Evolutionary conservation across 2,113 vertebrate genomes (phyloP).

Genomic region (Pollimyrus isidori): DNA sequence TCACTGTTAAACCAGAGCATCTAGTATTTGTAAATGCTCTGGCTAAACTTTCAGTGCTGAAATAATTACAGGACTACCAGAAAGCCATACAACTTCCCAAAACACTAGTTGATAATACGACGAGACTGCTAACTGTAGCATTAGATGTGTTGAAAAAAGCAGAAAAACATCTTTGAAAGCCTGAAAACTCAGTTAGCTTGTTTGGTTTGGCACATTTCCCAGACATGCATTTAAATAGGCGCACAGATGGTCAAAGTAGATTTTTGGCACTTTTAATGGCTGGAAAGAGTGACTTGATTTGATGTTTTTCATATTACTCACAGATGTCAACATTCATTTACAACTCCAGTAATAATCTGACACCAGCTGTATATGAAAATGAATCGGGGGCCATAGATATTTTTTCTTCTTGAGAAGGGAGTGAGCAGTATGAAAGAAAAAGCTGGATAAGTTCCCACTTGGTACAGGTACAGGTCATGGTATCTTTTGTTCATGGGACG

Average conservation of each 20-base stretch:
- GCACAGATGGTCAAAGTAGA: constrained; percentile 19
- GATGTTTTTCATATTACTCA: constrained; percentile 20
- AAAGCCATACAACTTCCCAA: not conserved
- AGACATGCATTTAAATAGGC: constrained; percentile 19
- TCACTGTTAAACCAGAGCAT: not conserved
- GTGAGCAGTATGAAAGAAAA: not conserved
- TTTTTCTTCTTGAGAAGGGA: not conserved
- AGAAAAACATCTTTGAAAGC: constrained; percentile 17
- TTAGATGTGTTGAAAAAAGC: constrained; percentile 6
- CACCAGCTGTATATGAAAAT: not conserved
- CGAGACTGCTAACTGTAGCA: not conserved
- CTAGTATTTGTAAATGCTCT: not conserved
- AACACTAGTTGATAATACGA: not conserved
- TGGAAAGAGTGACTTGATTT: constrained; percentile 22
- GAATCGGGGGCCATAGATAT: not conserved
- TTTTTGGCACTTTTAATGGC: constrained; percentile 11
- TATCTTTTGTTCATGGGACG: not conserved
- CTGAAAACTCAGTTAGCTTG: constrained; percentile 1
- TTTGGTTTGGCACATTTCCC: constrained; percentile 19
- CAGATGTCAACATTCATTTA: constrained; percentile 3
- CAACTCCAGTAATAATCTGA: not conserved
- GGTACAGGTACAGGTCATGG: too few relatives aligned
- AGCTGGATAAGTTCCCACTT: not conserved
- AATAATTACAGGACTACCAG: not conserved
- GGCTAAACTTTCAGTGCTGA: not conserved